phyloP scores from a whole-genome alignment of 2,888 invertebrate species.

The Cetonia aurata region DNA sequence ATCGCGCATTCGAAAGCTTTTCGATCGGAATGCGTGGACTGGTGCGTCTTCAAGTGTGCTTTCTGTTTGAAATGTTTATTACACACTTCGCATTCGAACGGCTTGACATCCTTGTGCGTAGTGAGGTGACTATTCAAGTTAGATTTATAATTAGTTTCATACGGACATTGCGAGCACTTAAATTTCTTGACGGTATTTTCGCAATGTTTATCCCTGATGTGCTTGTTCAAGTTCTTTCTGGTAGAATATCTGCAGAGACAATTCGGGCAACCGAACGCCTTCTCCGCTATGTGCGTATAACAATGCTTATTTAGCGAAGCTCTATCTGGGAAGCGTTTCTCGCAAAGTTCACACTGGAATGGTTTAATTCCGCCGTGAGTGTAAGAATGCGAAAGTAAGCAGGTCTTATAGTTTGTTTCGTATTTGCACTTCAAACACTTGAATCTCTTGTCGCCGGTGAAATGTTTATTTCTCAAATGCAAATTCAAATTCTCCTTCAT shows the following conservation, averaged over 20 bases:
- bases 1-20: conserved; percentile 7
- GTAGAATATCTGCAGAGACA: background rate
- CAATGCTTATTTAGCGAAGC: no score
- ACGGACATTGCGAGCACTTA: conserved; percentile 17
- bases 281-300: no score
- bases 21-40: background rate
- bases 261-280: no score
- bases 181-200: conserved; percentile 5
- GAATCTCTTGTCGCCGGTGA: no score
- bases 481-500: no score
- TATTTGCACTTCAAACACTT: no score
- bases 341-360: no score
- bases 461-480: no score
- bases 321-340: no score
- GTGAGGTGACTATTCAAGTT: background rate
- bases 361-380: no score
- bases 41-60: background rate
- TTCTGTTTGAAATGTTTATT: conserved; percentile 6
- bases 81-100: background rate
- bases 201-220: conserved; percentile 22
- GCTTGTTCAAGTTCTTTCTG: background rate
- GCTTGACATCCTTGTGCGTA: background rate
- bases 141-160: conserved; percentile 6
- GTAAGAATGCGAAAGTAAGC: no score
- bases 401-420: no score